phyloP scores from a whole-genome alignment of 2,888 invertebrate species.

The Icerya purchasi region DNA sequence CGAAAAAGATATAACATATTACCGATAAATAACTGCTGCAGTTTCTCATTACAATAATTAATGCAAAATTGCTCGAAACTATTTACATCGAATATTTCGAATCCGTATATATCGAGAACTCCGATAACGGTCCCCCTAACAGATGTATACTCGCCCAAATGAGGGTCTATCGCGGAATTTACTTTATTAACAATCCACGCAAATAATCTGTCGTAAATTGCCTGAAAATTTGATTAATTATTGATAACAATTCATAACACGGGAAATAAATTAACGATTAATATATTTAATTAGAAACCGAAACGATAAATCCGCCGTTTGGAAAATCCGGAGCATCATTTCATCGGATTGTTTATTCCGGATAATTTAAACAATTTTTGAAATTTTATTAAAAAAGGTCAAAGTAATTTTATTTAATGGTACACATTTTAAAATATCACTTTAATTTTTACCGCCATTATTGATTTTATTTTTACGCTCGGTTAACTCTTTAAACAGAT shows the following conservation, averaged over 20 bases:
- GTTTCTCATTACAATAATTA: slow-evolving; percentile 95
- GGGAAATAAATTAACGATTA: too few relatives aligned
- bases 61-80: slow-evolving; percentile 98
- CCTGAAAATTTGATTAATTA: slow-evolving; percentile 28
- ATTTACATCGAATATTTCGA: slow-evolving; percentile 91
- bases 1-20: slow-evolving; percentile 16
- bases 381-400: too few relatives aligned
- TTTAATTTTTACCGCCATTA: too few relatives aligned
- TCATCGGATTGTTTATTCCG: too few relatives aligned
- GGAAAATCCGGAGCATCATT: too few relatives aligned
- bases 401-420: too few relatives aligned
- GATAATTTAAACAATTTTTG: too few relatives aligned
- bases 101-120: slow-evolving; percentile 94
- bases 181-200: slow-evolving; percentile 82
- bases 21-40: slow-evolving; percentile 94
- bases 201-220: slow-evolving; percentile 83
- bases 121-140: slow-evolving; percentile 50
- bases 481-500: too few relatives aligned
- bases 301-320: too few relatives aligned
- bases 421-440: too few relatives aligned
- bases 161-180: slow-evolving; percentile 61
- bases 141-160: slow-evolving; percentile 34
- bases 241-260: background rate
- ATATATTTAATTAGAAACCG: too few relatives aligned
- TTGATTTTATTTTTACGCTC: too few relatives aligned